Evolutionary conservation across 1,140 invertebrate species (phyloP), one percentile per base, ranked within the genome.

Genomic region (Zaprionus lachaisei): DNA sequence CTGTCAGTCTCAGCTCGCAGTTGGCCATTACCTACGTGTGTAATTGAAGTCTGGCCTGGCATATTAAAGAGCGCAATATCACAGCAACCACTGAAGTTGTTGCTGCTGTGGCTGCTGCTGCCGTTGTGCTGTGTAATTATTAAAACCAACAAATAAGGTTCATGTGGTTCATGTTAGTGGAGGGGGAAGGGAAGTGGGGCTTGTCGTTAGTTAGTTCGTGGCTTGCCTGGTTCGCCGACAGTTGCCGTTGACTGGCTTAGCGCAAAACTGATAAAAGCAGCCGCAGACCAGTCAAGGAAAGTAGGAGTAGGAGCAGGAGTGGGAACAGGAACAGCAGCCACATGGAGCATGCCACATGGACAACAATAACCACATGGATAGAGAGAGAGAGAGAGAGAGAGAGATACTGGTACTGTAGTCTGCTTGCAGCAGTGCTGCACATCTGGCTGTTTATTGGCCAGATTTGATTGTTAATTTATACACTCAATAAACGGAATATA

Each of bases 91-190:
- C 17, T 66, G 51, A 17, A 34, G 61, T 67, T 70, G 37, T 49
- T 68, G 44, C 22, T 57, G 57, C 11, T 68, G 28, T n/a, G n/a
- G n/a, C 11, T 26, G 61, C 20, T 56, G 31, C 26, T 20, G 57
- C 20, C 62, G 38, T n/a, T 49, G 37, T 69, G 81, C 76, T 90
- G 73, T 84, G 86, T 91, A 91, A 91, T 91, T 91, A 91, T 91
- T 82, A 91, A 91, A 91, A 89, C 89, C 89, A 91, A 91, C 89
- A 91, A 91, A 91, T 91, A 91, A 91, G 77, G 79, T 89, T 89
- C 77, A 72, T 85, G 81, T 65, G 85, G 85, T 69, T 34, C 41
- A 17, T 47, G 68, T 67, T 3, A 2, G 9, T 20, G 5, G 9
- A 2, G 20, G 0, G 20, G 47, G 20, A 1, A 14, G 9, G 47